Conservation (phyloP, 64 coral and sea anemone genomes). For the Orbicella faveolata region DNA sequence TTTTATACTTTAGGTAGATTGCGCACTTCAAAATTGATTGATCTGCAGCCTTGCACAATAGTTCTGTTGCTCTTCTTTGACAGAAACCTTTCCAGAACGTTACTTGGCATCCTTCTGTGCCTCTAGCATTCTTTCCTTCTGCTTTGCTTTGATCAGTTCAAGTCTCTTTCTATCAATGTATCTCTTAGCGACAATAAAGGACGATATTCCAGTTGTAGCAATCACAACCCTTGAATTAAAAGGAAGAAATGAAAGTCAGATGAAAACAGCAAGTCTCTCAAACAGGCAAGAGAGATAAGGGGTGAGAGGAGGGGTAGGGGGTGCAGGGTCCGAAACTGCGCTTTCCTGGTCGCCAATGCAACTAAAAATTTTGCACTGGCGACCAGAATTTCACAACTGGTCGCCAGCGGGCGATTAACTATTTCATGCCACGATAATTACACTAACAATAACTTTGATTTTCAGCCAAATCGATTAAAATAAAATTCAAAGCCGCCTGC, state of each 20-base stretch:
- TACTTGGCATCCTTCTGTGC: background rate
- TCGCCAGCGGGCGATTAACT: no score
- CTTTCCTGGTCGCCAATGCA: no score
- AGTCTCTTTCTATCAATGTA: slow-evolving; percentile 68
- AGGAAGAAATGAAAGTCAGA: background rate
- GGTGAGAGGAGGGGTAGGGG: no score
- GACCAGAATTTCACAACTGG: no score
- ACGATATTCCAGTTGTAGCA: slow-evolving; percentile 61
- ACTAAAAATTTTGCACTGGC: no score
- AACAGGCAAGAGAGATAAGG: background rate
- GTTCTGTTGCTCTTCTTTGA: background rate
- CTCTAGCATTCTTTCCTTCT: slow-evolving; percentile 22
- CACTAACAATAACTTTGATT: no score
- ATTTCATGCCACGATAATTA: no score
- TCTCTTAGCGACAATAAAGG: slow-evolving; percentile 68
- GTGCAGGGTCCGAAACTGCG: no score
- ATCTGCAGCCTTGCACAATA: background rate
- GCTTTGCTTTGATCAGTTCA: slow-evolving; percentile 67
- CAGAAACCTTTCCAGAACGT: background rate
- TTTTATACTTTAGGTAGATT: no score
- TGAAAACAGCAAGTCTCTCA: background rate
- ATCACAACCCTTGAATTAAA: slow-evolving; percentile 65
- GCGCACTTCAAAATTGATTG: no score
- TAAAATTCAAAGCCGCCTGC: no score
- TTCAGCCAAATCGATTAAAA: no score